phyloP scores from a whole-genome alignment of 2,113 vertebrate species.

The Osmerus eperlanus region DNA sequence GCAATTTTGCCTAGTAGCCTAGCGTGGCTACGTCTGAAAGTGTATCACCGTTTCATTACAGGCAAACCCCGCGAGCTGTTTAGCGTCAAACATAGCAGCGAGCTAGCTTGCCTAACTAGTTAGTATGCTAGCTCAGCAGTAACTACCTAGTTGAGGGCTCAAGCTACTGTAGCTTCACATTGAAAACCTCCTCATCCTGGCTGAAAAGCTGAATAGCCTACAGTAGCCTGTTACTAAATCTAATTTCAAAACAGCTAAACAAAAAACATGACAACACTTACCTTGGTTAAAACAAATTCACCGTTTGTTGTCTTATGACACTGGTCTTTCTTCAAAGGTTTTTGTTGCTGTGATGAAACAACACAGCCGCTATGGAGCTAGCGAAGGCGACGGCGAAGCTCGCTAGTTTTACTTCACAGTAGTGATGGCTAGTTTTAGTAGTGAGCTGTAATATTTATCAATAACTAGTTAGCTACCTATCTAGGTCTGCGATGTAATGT shows the following conservation, averaged over 20 bases:
- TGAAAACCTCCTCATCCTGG: too few relatives aligned
- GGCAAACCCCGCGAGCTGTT: constrained; percentile 20
- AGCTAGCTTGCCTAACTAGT: constrained; percentile 34
- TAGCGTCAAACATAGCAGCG: constrained; percentile 45
- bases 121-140: background rate
- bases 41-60: background rate
- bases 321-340: background rate
- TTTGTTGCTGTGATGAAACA: background rate
- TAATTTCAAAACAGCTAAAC: background rate
- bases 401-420: background rate
- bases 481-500: background rate
- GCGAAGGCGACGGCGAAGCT: background rate
- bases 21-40: too few relatives aligned
- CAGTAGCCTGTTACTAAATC: background rate
- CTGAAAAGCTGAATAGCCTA: too few relatives aligned
- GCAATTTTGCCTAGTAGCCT: too few relatives aligned
- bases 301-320: background rate
- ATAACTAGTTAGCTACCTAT: background rate
- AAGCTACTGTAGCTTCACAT: too few relatives aligned
- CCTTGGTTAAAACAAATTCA: background rate
- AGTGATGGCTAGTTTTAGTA: background rate
- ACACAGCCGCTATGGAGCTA: background rate
- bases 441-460: background rate
- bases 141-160: too few relatives aligned
- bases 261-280: background rate